phyloP scores from a whole-genome alignment of 2,888 invertebrate genomes.

The Hymenopus coronatus region DNA sequence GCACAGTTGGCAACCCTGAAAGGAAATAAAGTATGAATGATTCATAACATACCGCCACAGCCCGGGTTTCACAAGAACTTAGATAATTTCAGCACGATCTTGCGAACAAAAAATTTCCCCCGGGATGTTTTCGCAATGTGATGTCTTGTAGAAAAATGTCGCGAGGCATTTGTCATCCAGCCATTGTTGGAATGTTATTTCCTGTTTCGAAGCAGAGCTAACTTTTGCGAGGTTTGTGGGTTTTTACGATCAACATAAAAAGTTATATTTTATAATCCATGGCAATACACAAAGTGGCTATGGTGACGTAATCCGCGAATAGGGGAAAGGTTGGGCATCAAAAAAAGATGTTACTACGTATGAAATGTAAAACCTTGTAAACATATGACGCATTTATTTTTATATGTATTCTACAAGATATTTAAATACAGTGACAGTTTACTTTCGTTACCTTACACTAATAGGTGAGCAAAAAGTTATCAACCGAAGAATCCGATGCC shows the following conservation, averaged over 20 bases:
- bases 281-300: background rate
- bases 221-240: background rate
- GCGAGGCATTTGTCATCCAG: background rate
- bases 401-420: no score
- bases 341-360: no score
- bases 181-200: background rate
- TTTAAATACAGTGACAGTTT: no score
- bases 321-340: background rate
- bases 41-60: background rate
- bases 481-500: no score
- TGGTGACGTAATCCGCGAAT: background rate
- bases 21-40: background rate
- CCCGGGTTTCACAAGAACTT: background rate
- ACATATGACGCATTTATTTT: no score
- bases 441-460: no score
- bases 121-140: background rate
- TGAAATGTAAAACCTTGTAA: no score
- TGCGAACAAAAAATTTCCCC: background rate
- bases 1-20: background rate
- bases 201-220: background rate
- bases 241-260: background rate
- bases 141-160: background rate
- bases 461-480: no score
- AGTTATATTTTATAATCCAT: background rate
- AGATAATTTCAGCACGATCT: background rate